Evolutionary conservation across 53 echinoderm and acorn worm species (phyloP), one percentile per base, ranked within the genome.

Genomic region (Echinometra lucunter): DNA sequence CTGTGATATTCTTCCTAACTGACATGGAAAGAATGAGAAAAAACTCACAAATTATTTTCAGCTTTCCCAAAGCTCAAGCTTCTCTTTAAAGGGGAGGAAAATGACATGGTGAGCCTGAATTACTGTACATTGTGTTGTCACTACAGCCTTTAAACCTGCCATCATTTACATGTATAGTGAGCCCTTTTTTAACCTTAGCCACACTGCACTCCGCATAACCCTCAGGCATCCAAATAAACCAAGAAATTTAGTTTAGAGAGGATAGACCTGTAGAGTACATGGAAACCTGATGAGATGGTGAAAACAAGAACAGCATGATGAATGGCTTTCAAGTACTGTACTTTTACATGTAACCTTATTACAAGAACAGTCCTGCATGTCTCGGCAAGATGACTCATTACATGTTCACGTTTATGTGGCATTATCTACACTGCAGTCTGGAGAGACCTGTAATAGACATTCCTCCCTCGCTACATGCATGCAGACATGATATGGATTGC

Each of bases 371-470:
- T 21, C 78, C 19, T 21, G n/a, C n/a, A n/a, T n/a, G 42, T 42
- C 78, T 35, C 6, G 38, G 78, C 55, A 12, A 49, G 56, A 88
- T 88, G 88, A 88, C 88, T 88, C 88, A 88, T 56, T 88, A 40
- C 30, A 56, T 10, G 53, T 88, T 28, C 45, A 56, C 4, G 53
- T 88, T 28, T 28, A 56, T 53, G 53, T 88, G 56, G 55, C 56
- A 88, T 55, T 28, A 1, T 88, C 63, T 63, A 63, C 34, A 5
- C 32, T 13, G 42, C 42, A 58, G 66, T 55, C 91, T 91, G 66
- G 40, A 16, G 66, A 57, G 91, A 91, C 27, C 69, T 66, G 91
- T 63, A 38, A 63, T 91, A 66, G 44, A 91, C 44, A 91, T 63
- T 66, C 69, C 42, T 91, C 66, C 78, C 23, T 37, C 5, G 78